phyloP scores from a whole-genome alignment of 2,113 vertebrate species.

The Ochotona princeps region DNA sequence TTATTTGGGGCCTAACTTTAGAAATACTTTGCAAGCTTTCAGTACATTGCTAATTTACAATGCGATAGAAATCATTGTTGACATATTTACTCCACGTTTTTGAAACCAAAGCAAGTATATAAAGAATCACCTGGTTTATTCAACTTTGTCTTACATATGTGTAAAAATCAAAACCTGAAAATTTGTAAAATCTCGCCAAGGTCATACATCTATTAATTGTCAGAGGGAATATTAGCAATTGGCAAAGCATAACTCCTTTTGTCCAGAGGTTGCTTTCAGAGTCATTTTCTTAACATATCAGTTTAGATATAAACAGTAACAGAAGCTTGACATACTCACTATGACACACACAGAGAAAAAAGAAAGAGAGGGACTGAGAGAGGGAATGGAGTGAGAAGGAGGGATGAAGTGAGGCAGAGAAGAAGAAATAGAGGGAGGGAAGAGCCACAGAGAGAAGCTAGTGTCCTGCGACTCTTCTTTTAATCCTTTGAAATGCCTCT shows the following conservation, averaged over 20 bases:
- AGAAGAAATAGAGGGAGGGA: not conserved
- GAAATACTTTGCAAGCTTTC: slow-evolving; percentile 63
- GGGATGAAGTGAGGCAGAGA: accelerated
- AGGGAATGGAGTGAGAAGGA: not conserved
- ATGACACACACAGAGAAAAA: not conserved
- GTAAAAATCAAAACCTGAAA: not conserved
- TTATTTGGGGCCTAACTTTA: slow-evolving; percentile 43
- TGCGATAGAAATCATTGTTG: slow-evolving; percentile 35
- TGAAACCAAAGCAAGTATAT: slow-evolving; percentile 24
- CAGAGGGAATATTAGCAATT: not conserved
- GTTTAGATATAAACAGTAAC: not conserved
- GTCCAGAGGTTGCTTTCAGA: slow-evolving; percentile 42
- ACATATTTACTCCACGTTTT: not conserved
- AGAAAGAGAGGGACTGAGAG: not conserved
- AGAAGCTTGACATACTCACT: not conserved
- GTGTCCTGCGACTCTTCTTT: not conserved
- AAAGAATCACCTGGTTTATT: not conserved
- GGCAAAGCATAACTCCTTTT: not conserved
- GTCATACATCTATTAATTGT: slow-evolving; percentile 4
- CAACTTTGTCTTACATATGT: slow-evolving; percentile 60
- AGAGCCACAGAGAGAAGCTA: not conserved
- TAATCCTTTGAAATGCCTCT: not conserved
- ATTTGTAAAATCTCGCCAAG: slow-evolving; percentile 7
- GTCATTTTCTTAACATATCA: not conserved
- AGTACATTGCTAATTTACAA: slow-evolving; percentile 56